Evolutionary conservation across 2,113 vertebrate genomes (phyloP), one percentile per base, ranked within the genome.

Genomic region (Tauraco erythrolophus): DNA sequence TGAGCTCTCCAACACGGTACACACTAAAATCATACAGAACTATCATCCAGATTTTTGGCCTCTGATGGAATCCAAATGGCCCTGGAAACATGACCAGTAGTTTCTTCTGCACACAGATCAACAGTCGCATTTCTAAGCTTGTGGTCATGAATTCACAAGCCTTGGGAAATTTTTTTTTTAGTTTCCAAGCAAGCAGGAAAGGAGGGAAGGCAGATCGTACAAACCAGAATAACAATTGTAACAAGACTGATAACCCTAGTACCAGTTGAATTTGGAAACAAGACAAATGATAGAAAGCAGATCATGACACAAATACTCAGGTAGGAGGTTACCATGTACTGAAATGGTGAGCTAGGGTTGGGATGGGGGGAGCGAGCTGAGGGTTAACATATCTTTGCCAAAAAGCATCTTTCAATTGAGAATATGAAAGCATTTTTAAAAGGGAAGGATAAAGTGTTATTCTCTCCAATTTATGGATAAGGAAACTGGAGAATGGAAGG

Each of bases 11-110:
- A 88, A 86, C 90, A 93, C 2, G 45, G 84, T 53, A 68, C 71
- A 96, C 88, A 31, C 93, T 95, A 88, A 96, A 97, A 96, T 96
- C 95, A 96, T 94, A 96, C 86, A 89, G 88, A 81, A 83, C 69
- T 64, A 56, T 68, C 61, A 78, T 62, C 72, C 56, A 89, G 82
- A 89, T 95, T 97, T 97, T 97, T 95, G 94, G 93, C 60, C 78
- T 75, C 66, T 91, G 54, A 92, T 92, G 48, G 93, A 97, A 94
- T 92, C 93, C 88, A 95, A 97, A 89, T 35, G 90, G 78, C 83
- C 92, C 84, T 57, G 37, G n/a, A 88, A 95, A 53, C 45, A 93
- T 19, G 77, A 62, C 45, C 64, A 84, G 56, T 37, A 76, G 84
- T 54, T 83, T 94, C 78, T 89, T 75, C 79, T 46, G 77, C 79